Base-by-base conservation (phyloP, 2,797 vertebrate genomes). In the Pseudomugil gertrudae region DNA sequence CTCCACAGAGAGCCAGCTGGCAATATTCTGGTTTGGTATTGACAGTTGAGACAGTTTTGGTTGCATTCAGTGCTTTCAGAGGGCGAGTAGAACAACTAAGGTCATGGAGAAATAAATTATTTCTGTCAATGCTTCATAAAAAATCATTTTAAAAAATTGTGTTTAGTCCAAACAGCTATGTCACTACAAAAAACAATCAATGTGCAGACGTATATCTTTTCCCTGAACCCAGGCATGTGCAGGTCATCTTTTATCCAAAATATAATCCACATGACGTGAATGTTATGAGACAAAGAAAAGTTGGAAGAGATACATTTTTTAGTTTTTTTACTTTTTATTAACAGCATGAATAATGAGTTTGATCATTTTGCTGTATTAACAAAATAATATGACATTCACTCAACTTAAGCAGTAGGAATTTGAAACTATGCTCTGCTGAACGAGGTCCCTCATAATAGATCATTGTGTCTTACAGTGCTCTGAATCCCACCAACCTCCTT, bases 21-120 rank as follows among this genome's bases (percentile, higher is more conserved):
- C 66, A 57, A 66, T 67, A 54, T 1, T 2, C 21, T 0, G 76
- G 50, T 60, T 80, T 77, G 72, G 23, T 21, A 66, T 58, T 85
- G 83, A 86, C 80, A 87, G 74, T 57, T 83, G 76, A 61, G 71
- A 67, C 83, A 74, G 69, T 80, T 71, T 45, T 50, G 45, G 59
- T 64, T 62, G 27, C 69, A 62, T 59, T 69, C 45, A 71, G 38
- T 59, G 36, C 62, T 38, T 43, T 57, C 14, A 19, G 50, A 14
- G 35, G 35, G 0, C 2, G 9, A 9, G 17, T 54, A 19, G 9
- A 21, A 48, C 47, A 24, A 13, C 21, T 24, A 14, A 24, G 58
- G 19, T 57, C 24, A 45, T 56, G 24, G 19, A 48, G 10, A 23
- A 32, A 9, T 21, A 64, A 32, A 57, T 63, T 3, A 27, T 24